phyloP scores from a whole-genome alignment of 2,797 vertebrate genomes.

The Cichlasoma orientale region DNA sequence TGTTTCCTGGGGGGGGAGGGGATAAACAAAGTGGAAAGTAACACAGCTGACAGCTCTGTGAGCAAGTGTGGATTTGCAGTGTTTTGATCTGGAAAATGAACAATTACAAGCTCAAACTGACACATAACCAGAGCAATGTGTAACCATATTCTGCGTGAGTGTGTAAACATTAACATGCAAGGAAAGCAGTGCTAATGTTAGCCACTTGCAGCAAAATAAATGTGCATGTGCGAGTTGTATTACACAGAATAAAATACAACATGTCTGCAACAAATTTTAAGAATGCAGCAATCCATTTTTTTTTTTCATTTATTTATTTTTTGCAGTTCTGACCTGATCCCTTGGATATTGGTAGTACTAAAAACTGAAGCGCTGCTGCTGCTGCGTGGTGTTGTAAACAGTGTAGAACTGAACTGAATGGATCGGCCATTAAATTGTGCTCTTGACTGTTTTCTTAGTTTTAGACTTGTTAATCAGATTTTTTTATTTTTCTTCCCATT shows the following conservation, averaged over 20 bases:
- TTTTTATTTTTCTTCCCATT: neutral
- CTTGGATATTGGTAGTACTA: neutral
- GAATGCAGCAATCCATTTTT: neutral
- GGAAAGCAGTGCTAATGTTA: neutral
- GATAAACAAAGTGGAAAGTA: neutral
- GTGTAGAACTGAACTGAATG: neutral
- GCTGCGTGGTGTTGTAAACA: neutral
- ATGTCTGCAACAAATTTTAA: neutral
- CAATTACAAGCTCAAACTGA: neutral
- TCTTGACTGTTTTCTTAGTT: neutral
- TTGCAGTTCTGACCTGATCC: neutral
- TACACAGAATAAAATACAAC: neutral
- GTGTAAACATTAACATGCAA: neutral
- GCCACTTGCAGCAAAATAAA: neutral
- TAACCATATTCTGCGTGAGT: neutral
- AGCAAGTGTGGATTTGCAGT: neutral
- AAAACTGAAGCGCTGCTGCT: neutral
- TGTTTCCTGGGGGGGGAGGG: neutral
- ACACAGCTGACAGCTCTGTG: neutral
- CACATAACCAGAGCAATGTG: neutral
- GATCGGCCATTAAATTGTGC: neutral
- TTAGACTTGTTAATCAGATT: neutral
- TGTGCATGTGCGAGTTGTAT: neutral
- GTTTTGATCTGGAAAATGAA: neutral
- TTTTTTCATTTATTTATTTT: no score